Conservation (phyloP, 1,140 invertebrate genomes). For the Zaprionus lachaisei region DNA sequence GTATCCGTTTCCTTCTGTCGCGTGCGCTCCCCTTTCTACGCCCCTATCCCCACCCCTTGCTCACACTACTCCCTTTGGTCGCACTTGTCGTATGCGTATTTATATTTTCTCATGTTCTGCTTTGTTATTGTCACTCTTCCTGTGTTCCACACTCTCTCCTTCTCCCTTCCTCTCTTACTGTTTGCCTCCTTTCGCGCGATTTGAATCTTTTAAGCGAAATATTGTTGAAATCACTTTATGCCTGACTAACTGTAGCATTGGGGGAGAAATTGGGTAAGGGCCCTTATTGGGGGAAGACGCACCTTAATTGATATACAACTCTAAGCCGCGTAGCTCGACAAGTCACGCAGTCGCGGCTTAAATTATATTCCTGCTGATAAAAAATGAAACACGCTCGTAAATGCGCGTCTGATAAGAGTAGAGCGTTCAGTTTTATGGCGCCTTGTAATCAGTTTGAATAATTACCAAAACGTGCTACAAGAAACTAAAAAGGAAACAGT, state of each 20-base stretch:
- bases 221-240: slow-evolving; percentile 82
- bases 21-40: slow-evolving; percentile 57
- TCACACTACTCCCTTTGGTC: slow-evolving; percentile 6
- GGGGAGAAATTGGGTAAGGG: background rate
- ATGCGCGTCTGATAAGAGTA: slow-evolving; percentile 61
- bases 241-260: slow-evolving; percentile 57
- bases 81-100: slow-evolving; percentile 78
- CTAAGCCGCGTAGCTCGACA: slow-evolving; percentile 18
- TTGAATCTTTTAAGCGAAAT: slow-evolving; percentile 84
- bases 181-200: slow-evolving; percentile 65
- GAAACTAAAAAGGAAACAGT: slow-evolving; percentile 5
- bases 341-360: slow-evolving; percentile 71
- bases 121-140: slow-evolving; percentile 59
- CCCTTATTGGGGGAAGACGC: background rate
- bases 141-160: slow-evolving; percentile 14
- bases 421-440: slow-evolving; percentile 66
- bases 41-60: background rate
- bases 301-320: slow-evolving; percentile 63
- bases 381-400: slow-evolving; percentile 54
- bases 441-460: slow-evolving; percentile 75
- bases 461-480: slow-evolving; percentile 65
- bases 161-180: slow-evolving; percentile 10
- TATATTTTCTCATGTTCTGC: slow-evolving; percentile 71
- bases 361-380: slow-evolving; percentile 56
- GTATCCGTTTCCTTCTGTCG: slow-evolving; percentile 83